Evolutionary conservation across 2,797 vertebrate genomes (phyloP), one percentile per base, ranked within the genome.

Genomic region (Crenuchus spilurus): DNA sequence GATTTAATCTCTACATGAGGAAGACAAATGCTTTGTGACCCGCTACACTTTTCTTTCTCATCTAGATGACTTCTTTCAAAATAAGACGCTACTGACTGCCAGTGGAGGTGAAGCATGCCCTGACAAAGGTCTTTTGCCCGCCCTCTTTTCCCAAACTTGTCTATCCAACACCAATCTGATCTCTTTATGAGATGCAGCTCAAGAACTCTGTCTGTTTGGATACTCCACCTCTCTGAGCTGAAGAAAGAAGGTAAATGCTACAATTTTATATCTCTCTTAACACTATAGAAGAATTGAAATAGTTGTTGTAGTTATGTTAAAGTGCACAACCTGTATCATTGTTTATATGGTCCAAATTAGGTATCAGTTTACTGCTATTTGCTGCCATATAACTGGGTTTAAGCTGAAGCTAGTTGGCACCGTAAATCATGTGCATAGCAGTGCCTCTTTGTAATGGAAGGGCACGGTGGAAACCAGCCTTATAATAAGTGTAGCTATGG

Each of bases 101-200:
- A 39, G 3, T 26, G 58, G 33, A 20, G n/a, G 48, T 26, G 49
- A 20, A 65, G 2, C 67, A 62, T 49, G 74, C 24, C 51, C 31
- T 13, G 42, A 63, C 67, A 70, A 35, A 75, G n/a, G 16, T 70
- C 26, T 62, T 42, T 6, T 39, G 22, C 42, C 58, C 42, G 67
- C 64, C 66, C 44, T 24, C 31, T 2, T 22, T 8, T n/a, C 22
- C 35, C 42, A 42, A n/a, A 30, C 44, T 51, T 28, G 5, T 48
- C 14, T 11, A 54, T 10, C 1, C 39, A 14, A 8, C 51, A 11
- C 28, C 44, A 41, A 14, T 63, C 60, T 57, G 48, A 33, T 63
- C 39, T 37, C 3, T 39, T 30, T 39, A 11, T 33, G 39, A 70
- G 49, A 64, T 70, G 67, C 41, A 13, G 39, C 13, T 70, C 6